Conservation (phyloP, 2,888 invertebrate species). For the Nineta flava region DNA sequence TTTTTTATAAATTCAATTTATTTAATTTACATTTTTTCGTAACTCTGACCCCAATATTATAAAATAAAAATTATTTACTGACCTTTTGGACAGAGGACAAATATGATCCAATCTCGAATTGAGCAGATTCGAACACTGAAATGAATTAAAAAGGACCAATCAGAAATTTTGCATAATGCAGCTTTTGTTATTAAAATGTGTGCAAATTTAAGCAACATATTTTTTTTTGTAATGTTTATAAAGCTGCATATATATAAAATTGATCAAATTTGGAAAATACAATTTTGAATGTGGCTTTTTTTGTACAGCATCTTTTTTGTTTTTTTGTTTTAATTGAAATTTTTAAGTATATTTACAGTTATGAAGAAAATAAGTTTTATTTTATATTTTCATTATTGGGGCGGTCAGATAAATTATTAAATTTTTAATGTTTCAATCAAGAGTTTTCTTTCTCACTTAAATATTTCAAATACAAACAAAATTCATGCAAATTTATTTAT, state of each 20-base stretch:
- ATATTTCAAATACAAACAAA: too few relatives aligned
- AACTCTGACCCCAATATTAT: neutral
- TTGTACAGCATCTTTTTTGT: neutral
- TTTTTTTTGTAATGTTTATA: too few relatives aligned
- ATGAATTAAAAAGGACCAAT: slow-evolving; percentile 22
- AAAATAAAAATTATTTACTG: slow-evolving; percentile 20
- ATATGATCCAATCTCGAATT: slow-evolving; percentile 32
- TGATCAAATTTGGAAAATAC: too few relatives aligned
- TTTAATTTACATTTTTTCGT: too few relatives aligned
- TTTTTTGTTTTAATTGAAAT: slow-evolving; percentile 2
- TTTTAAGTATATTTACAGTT: slow-evolving; percentile 2
- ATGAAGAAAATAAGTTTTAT: too few relatives aligned
- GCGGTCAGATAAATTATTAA: too few relatives aligned
- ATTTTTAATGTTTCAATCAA: too few relatives aligned
- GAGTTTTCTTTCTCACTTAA: too few relatives aligned
- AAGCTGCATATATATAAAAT: too few relatives aligned
- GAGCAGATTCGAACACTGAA: slow-evolving; percentile 31
- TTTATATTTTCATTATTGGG: too few relatives aligned
- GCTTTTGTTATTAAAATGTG: neutral
- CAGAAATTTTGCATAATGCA: neutral
- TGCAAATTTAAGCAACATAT: neutral
- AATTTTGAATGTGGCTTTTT: neutral
- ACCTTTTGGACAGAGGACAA: slow-evolving; percentile 33
- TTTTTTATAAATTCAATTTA: too few relatives aligned
- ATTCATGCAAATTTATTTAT: too few relatives aligned